Evolutionary conservation across 2,888 invertebrate species (phyloP).

Genomic region (Tiphia femorata): DNA sequence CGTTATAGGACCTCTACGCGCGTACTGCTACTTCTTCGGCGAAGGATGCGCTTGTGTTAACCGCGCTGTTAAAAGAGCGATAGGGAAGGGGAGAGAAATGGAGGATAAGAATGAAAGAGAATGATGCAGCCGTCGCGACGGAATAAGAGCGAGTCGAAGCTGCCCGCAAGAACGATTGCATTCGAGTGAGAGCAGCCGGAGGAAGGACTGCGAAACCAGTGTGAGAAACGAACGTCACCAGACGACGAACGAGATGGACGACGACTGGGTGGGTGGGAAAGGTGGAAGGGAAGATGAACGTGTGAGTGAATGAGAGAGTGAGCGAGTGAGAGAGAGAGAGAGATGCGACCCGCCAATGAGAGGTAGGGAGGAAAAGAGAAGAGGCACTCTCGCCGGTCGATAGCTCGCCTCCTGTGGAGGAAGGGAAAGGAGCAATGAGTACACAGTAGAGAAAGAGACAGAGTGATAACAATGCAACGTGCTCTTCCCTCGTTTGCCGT

Average conservation of each 20-base stretch:
- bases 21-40: too few relatives aligned
- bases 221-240: background rate
- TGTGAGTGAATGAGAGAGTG: background rate
- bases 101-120: slow-evolving; percentile 14
- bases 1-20: too few relatives aligned
- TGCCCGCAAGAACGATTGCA: too few relatives aligned
- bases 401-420: slow-evolving; percentile 17
- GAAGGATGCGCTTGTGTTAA: background rate
- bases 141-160: background rate
- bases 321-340: background rate
- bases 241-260: background rate
- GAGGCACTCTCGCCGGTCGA: slow-evolving; percentile 34
- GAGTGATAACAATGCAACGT: slow-evolving; percentile 56
- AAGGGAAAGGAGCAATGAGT: slow-evolving; percentile 1
- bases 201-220: background rate
- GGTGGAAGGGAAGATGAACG: background rate
- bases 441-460: slow-evolving; percentile 35
- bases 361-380: slow-evolving; percentile 1
- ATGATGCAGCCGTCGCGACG: slow-evolving; percentile 11
- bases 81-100: background rate
- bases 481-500: slow-evolving; percentile 14
- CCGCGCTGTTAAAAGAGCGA: too few relatives aligned
- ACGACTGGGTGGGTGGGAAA: too few relatives aligned
- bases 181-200: slow-evolving; percentile 10
- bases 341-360: too few relatives aligned